Evolutionary conservation across 2,888 invertebrate genomes (phyloP).

Genomic region (Fragum sueziense): DNA sequence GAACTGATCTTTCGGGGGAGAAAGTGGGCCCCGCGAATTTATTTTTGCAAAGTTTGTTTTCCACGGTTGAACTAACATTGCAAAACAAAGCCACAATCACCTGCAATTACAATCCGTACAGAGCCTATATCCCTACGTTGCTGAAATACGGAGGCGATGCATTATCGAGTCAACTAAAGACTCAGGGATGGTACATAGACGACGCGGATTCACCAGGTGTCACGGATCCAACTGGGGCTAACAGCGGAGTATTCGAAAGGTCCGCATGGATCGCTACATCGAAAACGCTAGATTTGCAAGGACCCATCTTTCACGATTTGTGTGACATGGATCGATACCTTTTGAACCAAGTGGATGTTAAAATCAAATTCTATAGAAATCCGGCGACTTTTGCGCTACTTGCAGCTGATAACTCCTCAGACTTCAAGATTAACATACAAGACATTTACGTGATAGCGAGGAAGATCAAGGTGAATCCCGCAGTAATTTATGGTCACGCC

Average conservation of each 20-base stretch:
- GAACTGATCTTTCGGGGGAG: slow-evolving; percentile 23
- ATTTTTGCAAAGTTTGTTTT: slow-evolving; percentile 57
- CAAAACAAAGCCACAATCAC: slow-evolving; percentile 45
- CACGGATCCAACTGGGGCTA: slow-evolving; percentile 30
- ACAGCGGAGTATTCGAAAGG: slow-evolving; percentile 33
- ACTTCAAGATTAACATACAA: slow-evolving; percentile 26
- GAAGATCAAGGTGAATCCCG: slow-evolving; percentile 18
- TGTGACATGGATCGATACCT: slow-evolving; percentile 43
- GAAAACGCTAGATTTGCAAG: slow-evolving; percentile 42
- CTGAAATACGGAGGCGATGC: slow-evolving; percentile 51
- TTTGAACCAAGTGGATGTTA: slow-evolving; percentile 14
- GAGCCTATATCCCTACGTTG: slow-evolving; percentile 54
- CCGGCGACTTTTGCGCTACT: slow-evolving; percentile 39
- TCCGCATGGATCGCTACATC: slow-evolving; percentile 27
- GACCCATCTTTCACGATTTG: slow-evolving; percentile 49
- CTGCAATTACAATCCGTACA: slow-evolving; percentile 55
- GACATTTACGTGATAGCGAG: slow-evolving; percentile 28
- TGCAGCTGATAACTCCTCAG: slow-evolving; percentile 6
- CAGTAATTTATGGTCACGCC: slow-evolving; percentile 28
- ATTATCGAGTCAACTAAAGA: slow-evolving; percentile 26
- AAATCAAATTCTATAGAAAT: slow-evolving; percentile 36
- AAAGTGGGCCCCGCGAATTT: slow-evolving; percentile 56
- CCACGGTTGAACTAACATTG: slow-evolving; percentile 52
- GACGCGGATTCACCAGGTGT: slow-evolving; percentile 34
- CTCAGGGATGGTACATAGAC: slow-evolving; percentile 49